Evolutionary conservation across 2,888 invertebrate genomes (phyloP).

Genomic region (Tinea pellionella): DNA sequence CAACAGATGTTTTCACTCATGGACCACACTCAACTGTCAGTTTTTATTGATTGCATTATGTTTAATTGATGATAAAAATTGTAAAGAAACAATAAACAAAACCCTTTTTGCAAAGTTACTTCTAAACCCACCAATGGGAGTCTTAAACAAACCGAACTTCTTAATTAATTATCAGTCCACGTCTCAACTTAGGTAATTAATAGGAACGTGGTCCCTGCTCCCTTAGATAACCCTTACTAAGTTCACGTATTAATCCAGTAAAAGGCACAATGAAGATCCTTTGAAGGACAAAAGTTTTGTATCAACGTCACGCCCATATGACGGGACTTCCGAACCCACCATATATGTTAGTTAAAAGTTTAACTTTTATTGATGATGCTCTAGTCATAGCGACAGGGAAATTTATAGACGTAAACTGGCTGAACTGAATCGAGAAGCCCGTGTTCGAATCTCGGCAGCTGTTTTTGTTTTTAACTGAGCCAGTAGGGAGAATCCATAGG

Average conservation of each 20-base stretch:
- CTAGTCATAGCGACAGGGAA: no score
- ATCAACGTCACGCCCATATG: slow-evolving; percentile 5
- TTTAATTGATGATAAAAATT: neutral
- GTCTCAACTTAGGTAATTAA: slow-evolving; percentile 54
- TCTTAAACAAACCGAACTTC: slow-evolving; percentile 28
- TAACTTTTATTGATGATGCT: neutral
- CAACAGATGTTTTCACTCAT: no score
- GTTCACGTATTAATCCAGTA: slow-evolving; percentile 55
- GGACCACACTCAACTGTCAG: no score
- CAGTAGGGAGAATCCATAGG: no score
- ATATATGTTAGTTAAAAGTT: neutral
- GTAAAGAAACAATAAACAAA: slow-evolving; percentile 7
- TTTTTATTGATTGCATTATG: no score
- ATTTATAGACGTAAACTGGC: no score
- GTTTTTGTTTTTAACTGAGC: no score
- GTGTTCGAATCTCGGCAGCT: no score
- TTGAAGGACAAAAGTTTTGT: neutral
- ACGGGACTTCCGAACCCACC: neutral
- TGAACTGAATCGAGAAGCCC: no score
- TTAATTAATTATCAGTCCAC: slow-evolving; percentile 56
- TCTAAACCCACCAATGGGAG: slow-evolving; percentile 6
- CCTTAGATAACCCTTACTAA: slow-evolving; percentile 58
- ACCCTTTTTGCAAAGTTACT: neutral
- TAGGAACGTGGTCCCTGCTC: slow-evolving; percentile 52
- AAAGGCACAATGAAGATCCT: slow-evolving; percentile 42